These are phyloP conservation scores for Ornithorhynchus anatinus DNA, from an alignment of 2,113 vertebrate genomes.

Conservation along the genomic window DNA sequence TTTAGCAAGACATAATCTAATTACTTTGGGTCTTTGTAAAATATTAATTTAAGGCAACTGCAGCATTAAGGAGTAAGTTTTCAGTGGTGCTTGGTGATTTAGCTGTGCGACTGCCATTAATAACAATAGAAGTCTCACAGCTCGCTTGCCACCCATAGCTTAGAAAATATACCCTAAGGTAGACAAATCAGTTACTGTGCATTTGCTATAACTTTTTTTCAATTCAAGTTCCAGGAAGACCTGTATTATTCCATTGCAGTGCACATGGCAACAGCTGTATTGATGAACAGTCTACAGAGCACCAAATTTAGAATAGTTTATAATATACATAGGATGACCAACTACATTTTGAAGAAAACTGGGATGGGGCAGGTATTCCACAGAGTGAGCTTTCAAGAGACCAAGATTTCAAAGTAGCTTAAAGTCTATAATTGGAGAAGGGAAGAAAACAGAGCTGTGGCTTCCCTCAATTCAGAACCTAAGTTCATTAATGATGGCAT, in stretches of 20 bases:
- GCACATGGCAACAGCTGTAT: background rate
- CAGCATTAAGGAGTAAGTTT: constrained; percentile 66
- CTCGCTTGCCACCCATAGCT: constrained; percentile 64
- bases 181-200: constrained; percentile 57
- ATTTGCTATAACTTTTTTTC: constrained; percentile 35
- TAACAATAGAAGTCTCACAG: constrained; percentile 63
- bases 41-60: constrained; percentile 71
- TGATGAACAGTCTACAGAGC: background rate
- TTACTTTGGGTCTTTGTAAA: constrained; percentile 73
- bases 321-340: background rate
- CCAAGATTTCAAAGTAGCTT: too few species aligned
- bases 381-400: too few species aligned
- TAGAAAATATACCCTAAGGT: constrained; percentile 68
- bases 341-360: too few species aligned
- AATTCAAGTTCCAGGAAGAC: constrained; percentile 51
- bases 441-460: too few species aligned
- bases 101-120: constrained; percentile 60
- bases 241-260: constrained; percentile 1
- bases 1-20: constrained; percentile 61
- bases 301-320: background rate
- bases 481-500: too few species aligned
- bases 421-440: too few species aligned
- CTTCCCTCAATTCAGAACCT: too few species aligned
- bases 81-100: constrained; percentile 57
- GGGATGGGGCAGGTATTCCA: too few species aligned